Conservation (phyloP, 1,140 invertebrate genomes). For the Procambarus virginalis region DNA sequence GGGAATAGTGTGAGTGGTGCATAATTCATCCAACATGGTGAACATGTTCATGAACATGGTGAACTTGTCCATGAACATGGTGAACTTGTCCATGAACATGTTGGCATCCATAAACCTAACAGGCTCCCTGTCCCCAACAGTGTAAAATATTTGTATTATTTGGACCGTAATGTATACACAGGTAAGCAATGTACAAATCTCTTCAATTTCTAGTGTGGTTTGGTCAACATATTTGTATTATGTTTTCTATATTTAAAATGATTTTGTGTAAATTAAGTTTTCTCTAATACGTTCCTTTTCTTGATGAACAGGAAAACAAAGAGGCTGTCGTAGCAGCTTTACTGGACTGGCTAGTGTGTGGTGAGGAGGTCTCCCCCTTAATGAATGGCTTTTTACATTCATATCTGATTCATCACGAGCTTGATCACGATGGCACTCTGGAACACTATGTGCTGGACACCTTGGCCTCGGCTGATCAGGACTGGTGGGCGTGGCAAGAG, state of each 20-base stretch:
- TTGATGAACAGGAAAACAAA: slow-evolving; percentile 44
- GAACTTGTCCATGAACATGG: too few species aligned
- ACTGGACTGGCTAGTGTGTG: slow-evolving; percentile 66
- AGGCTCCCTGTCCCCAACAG: too few species aligned
- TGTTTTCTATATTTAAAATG: background rate
- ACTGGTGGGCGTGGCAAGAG: slow-evolving; percentile 65
- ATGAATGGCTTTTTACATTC: slow-evolving; percentile 51
- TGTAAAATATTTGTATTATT: too few species aligned
- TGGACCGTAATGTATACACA: background rate
- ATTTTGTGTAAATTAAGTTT: background rate
- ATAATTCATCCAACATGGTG: too few species aligned
- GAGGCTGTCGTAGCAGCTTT: slow-evolving; percentile 40
- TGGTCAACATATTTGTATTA: background rate
- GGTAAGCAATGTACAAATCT: background rate
- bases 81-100: too few species aligned
- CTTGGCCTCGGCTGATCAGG: slow-evolving; percentile 43
- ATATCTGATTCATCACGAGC: slow-evolving; percentile 45
- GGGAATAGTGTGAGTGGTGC: too few species aligned
- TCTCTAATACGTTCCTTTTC: background rate
- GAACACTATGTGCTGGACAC: slow-evolving; percentile 58
- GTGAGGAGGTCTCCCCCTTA: slow-evolving; percentile 62
- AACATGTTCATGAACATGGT: too few species aligned
- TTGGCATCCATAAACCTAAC: too few species aligned
- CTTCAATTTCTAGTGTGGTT: too few species aligned
- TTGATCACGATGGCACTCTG: slow-evolving; percentile 41